phyloP scores from a whole-genome alignment of 2,797 vertebrate genomes.

The Sebastes minor region DNA sequence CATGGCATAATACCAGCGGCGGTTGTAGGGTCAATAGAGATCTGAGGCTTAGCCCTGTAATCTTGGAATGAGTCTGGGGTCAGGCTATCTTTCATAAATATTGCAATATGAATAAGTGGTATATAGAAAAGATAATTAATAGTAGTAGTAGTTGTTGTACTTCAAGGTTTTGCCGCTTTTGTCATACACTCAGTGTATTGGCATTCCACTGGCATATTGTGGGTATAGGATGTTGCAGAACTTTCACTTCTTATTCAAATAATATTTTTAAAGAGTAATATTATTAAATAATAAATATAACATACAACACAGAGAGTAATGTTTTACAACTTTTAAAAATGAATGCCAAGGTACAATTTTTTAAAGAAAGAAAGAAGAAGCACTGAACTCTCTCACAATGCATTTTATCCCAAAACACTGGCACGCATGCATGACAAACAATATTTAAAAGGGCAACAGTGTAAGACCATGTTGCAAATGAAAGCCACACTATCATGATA shows the following conservation, averaged over 20 bases:
- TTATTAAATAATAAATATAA: not conserved
- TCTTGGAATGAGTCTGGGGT: not conserved
- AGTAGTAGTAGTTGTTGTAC: not conserved
- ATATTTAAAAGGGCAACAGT: not conserved
- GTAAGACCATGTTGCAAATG: constrained; percentile 4
- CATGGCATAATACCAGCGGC: not conserved
- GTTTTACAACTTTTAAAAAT: not conserved
- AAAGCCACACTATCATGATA: constrained; percentile 32
- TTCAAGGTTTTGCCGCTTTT: not conserved
- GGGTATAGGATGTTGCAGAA: not conserved
- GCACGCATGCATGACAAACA: constrained; percentile 28
- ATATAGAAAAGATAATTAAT: not conserved
- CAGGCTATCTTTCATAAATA: not conserved
- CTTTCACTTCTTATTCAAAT: not conserved
- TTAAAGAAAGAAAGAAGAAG: not conserved
- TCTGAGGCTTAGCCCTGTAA: not conserved
- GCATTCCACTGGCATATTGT: not conserved
- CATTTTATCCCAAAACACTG: not conserved
- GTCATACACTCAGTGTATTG: not conserved
- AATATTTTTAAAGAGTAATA: not conserved
- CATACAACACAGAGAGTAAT: not conserved
- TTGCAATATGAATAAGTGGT: not conserved
- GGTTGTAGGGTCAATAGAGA: not conserved
- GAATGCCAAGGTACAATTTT: not conserved
- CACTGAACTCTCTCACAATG: not conserved